Evolutionary conservation across 2,888 invertebrate species (phyloP).

Genomic region (Zaprionus bogoriensis): DNA sequence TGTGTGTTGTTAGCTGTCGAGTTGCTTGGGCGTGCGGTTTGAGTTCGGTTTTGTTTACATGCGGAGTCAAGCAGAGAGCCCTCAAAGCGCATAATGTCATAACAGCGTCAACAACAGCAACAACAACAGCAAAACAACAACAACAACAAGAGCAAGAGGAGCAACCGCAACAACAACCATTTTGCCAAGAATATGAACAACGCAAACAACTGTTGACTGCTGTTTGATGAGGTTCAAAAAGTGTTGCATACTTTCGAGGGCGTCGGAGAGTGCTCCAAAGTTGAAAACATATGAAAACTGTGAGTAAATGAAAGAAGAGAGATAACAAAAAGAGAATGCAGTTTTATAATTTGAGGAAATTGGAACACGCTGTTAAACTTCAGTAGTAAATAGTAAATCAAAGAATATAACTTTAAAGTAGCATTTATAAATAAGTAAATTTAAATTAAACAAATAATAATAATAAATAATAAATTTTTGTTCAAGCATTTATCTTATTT

Average conservation of each 20-base stretch:
- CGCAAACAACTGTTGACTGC: conserved; percentile 31
- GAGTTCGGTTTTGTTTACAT: conserved; percentile 38
- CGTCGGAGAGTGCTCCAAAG: conserved; percentile 13
- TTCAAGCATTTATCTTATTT: no score
- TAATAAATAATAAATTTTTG: no score
- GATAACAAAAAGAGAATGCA: no score
- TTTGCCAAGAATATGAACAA: background rate
- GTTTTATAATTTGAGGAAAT: no score
- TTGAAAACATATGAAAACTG: background rate
- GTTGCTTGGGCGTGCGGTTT: conserved; percentile 15
- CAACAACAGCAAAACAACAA: conserved; percentile 4
- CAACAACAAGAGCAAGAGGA: background rate
- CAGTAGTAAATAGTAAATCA: no score
- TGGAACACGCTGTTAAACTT: no score
- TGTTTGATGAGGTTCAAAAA: conserved; percentile 20
- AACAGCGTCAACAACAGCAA: conserved; percentile 9
- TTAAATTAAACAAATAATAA: no score
- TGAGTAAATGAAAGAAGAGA: background rate
- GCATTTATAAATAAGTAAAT: no score
- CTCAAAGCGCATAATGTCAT: conserved; percentile 19
- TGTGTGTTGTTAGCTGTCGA: conserved; percentile 14
- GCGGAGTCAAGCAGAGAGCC: conserved; percentile 7
- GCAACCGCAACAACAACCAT: background rate
- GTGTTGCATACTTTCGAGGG: conserved; percentile 28
- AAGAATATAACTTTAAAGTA: no score